Percentiles rank a stretch among this genome's conserved stretches.
Evolutionary conservation across 2,888 invertebrate genomes (phyloP).

Genomic region (Unio pictorum): DNA sequence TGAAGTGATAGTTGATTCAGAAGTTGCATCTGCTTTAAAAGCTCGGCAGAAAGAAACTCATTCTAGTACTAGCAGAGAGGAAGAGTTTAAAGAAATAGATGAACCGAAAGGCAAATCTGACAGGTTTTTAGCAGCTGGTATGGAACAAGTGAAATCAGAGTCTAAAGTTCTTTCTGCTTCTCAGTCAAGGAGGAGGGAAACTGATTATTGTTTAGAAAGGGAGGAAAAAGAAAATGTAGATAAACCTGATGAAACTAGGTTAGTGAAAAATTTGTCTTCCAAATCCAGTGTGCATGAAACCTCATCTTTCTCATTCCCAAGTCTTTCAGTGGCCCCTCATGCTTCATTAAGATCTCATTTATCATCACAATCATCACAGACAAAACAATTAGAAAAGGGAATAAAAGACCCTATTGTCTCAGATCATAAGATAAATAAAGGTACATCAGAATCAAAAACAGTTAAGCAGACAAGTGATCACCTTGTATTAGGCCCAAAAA

Average conservation of each 20-base stretch:
- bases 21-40: slow-evolving; percentile 35
- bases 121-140: slow-evolving; percentile 14
- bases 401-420: slow-evolving; percentile 3
- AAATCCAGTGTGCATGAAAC: no score
- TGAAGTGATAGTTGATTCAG: slow-evolving; percentile 39
- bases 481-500: slow-evolving; percentile 5
- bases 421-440: no score
- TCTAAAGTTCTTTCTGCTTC: slow-evolving; percentile 45
- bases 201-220: slow-evolving; percentile 28
- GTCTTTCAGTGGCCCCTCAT: no score
- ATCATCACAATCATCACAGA: slow-evolving; percentile 4
- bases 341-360: no score
- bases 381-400: slow-evolving; percentile 4
- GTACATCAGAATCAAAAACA: background rate
- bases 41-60: slow-evolving; percentile 35
- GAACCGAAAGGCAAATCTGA: slow-evolving; percentile 26
- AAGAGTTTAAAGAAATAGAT: slow-evolving; percentile 13
- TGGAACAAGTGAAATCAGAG: slow-evolving; percentile 43
- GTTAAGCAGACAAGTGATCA: slow-evolving; percentile 1
- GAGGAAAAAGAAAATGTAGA: no score
- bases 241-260: no score
- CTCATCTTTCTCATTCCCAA: no score
- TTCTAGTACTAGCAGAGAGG: background rate
- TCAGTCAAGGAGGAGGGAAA: slow-evolving; percentile 46
- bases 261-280: no score